These are phyloP conservation scores for Prunella himalayana DNA, from an alignment of 2,113 vertebrate genomes.

Conservation along the genomic window DNA sequence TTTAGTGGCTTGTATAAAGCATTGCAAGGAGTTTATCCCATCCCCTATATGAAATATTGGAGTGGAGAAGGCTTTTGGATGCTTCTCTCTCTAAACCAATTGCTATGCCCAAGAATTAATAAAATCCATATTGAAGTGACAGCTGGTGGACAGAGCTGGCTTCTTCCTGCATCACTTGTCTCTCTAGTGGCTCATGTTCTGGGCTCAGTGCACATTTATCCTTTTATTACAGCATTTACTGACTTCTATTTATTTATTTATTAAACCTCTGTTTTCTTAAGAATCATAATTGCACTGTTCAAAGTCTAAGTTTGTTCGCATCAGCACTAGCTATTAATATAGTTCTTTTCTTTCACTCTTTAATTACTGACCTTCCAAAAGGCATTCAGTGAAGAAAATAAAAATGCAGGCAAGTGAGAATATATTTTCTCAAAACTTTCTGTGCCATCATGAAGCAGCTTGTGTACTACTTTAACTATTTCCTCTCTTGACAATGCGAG, in stretches of 20 bases:
- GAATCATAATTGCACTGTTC: neutral
- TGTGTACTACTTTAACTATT: neutral
- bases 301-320: neutral
- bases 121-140: conserved; percentile 65
- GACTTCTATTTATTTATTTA: conserved; percentile 19
- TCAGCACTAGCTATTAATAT: neutral
- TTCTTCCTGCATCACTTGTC: conserved; percentile 32
- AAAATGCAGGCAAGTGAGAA: neutral
- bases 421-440: neutral
- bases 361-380: conserved; percentile 37
- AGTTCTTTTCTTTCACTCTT: neutral
- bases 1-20: neutral
- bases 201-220: conserved; percentile 38
- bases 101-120: conserved; percentile 54
- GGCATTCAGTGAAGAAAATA: neutral
- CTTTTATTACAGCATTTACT: conserved; percentile 32
- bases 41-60: neutral
- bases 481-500: neutral
- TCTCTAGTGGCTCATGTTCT: conserved; percentile 58
- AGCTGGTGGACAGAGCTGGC: conserved; percentile 54
- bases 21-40: neutral
- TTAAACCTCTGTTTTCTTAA: conserved; percentile 9
- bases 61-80: neutral
- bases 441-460: neutral
- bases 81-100: neutral